Conservation (phyloP, 2,113 vertebrate species). For the Pluvianellus socialis region DNA sequence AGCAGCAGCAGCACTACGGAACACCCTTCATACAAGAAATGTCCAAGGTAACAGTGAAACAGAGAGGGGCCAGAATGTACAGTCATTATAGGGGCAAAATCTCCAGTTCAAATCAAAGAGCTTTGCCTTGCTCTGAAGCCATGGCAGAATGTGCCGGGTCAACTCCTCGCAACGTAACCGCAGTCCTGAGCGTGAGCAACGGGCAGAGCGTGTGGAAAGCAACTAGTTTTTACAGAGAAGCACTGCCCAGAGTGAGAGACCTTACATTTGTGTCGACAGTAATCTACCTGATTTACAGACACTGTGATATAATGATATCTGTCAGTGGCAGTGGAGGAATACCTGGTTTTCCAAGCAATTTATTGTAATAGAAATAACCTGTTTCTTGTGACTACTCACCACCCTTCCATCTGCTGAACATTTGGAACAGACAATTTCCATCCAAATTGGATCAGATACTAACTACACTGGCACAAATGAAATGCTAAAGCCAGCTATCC, state of each 20-base stretch:
- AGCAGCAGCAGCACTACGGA: background rate
- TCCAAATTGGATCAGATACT: slow-evolving; percentile 12
- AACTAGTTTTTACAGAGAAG: background rate
- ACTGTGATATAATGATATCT: background rate
- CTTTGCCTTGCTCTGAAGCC: background rate
- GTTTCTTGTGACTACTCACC: slow-evolving; percentile 35
- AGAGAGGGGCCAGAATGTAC: background rate
- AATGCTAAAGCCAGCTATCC: background rate
- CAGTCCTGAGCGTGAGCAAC: background rate
- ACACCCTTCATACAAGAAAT: background rate
- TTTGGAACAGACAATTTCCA: background rate
- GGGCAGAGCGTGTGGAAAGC: background rate
- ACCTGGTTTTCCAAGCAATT: slow-evolving; percentile 9
- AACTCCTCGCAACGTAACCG: background rate
- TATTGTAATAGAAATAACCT: slow-evolving; percentile 20
- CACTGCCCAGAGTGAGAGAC: background rate
- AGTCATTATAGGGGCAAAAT: background rate
- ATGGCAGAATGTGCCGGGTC: background rate
- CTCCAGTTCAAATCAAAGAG: background rate
- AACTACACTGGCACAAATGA: background rate
- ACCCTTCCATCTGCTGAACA: slow-evolving; percentile 38
- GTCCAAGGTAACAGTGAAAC: background rate
- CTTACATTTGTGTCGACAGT: background rate
- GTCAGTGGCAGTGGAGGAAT: background rate
- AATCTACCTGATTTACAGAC: background rate